These are phyloP conservation scores for Nerophis ophidion DNA, from an alignment of 2,113 vertebrate species.

Conservation along the genomic window DNA sequence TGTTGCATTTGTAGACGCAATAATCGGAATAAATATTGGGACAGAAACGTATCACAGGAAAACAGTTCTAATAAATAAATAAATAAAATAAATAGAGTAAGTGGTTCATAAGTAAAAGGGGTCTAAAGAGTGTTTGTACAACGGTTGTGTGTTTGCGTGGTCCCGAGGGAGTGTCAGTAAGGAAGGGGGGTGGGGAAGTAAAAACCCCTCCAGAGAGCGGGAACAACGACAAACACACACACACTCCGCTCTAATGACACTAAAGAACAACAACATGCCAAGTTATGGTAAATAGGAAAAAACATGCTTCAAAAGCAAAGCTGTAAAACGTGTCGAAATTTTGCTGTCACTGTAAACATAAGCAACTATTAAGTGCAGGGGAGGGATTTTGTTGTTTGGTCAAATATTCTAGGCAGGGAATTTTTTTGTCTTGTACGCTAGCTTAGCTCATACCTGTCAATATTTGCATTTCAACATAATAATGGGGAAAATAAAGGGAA, in stretches of 20 bases:
- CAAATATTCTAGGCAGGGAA: background rate
- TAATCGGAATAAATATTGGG: too few relatives aligned
- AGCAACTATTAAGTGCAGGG: background rate
- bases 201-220: constrained; percentile 20
- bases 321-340: constrained; percentile 4
- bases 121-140: constrained; percentile 27
- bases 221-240: constrained; percentile 42
- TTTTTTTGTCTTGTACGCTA: background rate
- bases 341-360: too few relatives aligned
- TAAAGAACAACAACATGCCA: constrained; percentile 16
- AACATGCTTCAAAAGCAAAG: constrained; percentile 21
- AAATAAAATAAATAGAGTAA: constrained; percentile 51
- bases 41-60: constrained; percentile 3
- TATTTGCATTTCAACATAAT: too few relatives aligned
- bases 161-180: constrained; percentile 34
- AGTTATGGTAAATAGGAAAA: constrained; percentile 5
- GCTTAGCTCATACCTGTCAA: too few relatives aligned
- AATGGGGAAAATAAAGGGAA: too few relatives aligned
- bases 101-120: constrained; percentile 62
- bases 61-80: constrained; percentile 44
- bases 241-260: constrained; percentile 16
- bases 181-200: constrained; percentile 23
- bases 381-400: background rate
- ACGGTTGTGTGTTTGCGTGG: constrained; percentile 9
- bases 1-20: constrained; percentile 11